phyloP scores from a whole-genome alignment of 2,113 vertebrate genomes.

The Peromyscus californicus region DNA sequence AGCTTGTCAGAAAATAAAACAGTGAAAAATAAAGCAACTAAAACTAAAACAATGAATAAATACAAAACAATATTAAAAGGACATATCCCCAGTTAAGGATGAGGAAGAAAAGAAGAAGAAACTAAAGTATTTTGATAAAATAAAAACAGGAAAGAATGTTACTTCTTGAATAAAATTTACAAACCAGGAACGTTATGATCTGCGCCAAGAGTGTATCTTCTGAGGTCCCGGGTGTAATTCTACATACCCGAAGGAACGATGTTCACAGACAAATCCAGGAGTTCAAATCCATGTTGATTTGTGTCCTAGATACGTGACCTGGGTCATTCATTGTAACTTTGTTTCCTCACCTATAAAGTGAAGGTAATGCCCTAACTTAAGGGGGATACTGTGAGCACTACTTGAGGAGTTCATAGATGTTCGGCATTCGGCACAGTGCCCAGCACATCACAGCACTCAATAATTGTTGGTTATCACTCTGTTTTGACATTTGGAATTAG shows the following conservation, averaged over 20 bases:
- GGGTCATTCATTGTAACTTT: not conserved
- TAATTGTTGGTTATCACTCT: conserved; percentile 74
- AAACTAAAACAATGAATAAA: not conserved
- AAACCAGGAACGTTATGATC: not conserved
- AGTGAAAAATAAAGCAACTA: not conserved
- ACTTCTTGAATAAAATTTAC: not conserved
- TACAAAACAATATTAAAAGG: not conserved
- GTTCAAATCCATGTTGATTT: not conserved
- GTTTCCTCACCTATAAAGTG: conserved; percentile 52
- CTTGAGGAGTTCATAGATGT: conserved; percentile 57
- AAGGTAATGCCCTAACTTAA: conserved; percentile 41
- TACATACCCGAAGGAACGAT: not conserved
- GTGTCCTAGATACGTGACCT: not conserved
- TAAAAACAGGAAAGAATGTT: not conserved
- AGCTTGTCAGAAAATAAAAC: not conserved
- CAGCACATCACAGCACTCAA: conserved; percentile 44
- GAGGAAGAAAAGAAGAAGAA: not conserved
- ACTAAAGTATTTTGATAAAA: not conserved
- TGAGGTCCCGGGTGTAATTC: not conserved
- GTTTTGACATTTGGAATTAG: conserved; percentile 65
- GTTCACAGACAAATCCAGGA: not conserved
- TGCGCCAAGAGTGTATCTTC: not conserved
- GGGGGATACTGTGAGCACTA: conserved; percentile 29
- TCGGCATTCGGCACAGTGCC: conserved; percentile 28
- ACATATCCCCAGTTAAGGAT: not conserved